These are phyloP conservation scores for Minunthozetes semirufus DNA, from an alignment of 2,888 invertebrate genomes.

Conservation along the genomic window DNA sequence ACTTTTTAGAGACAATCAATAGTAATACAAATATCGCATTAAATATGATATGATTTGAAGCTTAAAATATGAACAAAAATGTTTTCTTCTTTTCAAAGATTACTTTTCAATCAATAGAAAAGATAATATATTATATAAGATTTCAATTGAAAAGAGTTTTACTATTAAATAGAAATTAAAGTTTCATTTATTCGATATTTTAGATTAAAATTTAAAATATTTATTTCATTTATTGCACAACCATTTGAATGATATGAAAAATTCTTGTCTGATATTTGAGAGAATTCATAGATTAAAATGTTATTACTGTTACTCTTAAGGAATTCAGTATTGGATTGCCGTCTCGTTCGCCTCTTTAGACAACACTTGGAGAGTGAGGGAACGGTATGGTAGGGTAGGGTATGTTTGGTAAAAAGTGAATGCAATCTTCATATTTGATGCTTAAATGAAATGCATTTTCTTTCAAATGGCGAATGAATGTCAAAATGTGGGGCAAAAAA, in stretches of 20 bases:
- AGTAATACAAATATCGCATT: background rate
- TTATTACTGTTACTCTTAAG: slow-evolving; percentile 9
- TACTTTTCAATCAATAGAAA: background rate
- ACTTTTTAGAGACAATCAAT: background rate
- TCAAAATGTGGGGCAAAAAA: slow-evolving; percentile 18
- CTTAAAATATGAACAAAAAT: background rate
- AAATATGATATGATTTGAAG: background rate
- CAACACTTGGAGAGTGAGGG: too few species aligned
- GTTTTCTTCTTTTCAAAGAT: background rate
- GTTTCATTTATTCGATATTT: background rate
- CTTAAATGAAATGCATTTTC: slow-evolving; percentile 18
- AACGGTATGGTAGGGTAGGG: too few species aligned
- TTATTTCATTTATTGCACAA: background rate
- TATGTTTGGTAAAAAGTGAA: background rate
- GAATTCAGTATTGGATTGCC: background rate
- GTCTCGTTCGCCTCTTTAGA: too few species aligned
- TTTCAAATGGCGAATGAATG: slow-evolving; percentile 1
- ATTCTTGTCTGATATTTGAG: slow-evolving; percentile 1
- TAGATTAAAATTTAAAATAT: background rate
- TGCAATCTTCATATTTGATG: slow-evolving; percentile 18
- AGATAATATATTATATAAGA: background rate
- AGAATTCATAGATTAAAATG: slow-evolving; percentile 9
- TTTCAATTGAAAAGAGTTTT: background rate
- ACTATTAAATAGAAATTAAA: background rate
- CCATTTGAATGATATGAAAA: background rate